Conservation (phyloP, 2,113 vertebrate species). For the Chitala chitala region DNA sequence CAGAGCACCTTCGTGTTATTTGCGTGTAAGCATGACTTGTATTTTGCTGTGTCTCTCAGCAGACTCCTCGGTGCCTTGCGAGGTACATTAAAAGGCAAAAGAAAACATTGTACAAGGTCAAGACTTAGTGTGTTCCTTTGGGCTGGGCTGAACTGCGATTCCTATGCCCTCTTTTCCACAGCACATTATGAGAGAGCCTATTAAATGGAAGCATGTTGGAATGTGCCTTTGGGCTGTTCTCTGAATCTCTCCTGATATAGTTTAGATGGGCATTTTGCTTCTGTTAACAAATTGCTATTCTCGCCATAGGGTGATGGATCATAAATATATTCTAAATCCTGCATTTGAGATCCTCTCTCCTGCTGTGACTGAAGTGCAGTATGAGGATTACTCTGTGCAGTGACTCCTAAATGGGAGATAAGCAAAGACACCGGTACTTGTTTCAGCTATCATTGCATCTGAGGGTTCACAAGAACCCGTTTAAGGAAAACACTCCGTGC, state of each 20-base stretch:
- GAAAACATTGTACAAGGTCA: not conserved
- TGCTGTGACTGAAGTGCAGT: not conserved
- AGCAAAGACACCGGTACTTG: not conserved
- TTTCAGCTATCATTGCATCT: not conserved
- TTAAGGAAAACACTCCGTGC: not conserved
- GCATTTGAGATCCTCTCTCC: slow-evolving; percentile 10
- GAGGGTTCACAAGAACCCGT: too few relatives aligned
- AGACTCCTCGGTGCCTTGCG: not conserved
- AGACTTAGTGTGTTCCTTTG: slow-evolving; percentile 31
- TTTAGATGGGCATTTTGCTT: slow-evolving; percentile 27
- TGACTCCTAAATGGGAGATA: not conserved
- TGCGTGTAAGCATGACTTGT: not conserved
- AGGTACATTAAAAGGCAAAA: not conserved
- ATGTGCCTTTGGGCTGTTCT: slow-evolving; percentile 33
- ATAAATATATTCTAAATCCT: slow-evolving; percentile 14
- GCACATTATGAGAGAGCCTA: slow-evolving; percentile 44
- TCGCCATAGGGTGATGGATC: slow-evolving; percentile 25
- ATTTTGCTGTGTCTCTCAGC: not conserved
- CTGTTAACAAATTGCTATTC: slow-evolving; percentile 30
- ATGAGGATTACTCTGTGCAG: not conserved
- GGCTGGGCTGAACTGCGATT: slow-evolving; percentile 52
- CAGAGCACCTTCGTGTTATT: not conserved
- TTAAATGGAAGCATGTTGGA: slow-evolving; percentile 39
- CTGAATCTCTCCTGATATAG: slow-evolving; percentile 30
- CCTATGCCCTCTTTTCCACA: slow-evolving; percentile 60